Base-by-base conservation (phyloP, 64 coral and sea anemone species). In the Anthopleura sola region DNA sequence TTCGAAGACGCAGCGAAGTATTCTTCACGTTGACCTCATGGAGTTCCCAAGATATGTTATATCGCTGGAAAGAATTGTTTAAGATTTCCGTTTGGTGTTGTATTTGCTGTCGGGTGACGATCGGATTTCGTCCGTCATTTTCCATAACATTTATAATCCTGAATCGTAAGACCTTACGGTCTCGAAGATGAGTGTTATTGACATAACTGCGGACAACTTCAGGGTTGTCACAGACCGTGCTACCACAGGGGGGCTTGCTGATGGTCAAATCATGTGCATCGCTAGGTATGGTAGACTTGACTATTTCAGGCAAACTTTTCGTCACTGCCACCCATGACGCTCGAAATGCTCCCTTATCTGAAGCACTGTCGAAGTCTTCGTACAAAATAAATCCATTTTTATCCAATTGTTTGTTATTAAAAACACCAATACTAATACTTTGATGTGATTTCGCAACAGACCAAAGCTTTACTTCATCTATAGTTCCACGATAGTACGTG, bases 131-230 rank as follows among this genome's bases (percentile, higher is more conserved):
- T 7, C 97, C 97, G 38, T 95, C 90, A 50, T 95, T 86, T 21
- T 90, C 85, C 84, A 94, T 90, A n/a, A 99, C 88, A 62, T 95
- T 95, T 2, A 99, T 76, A 36, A 99, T 80, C 0, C 97, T 93
- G 83, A 92, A 92, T 36, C 87, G 83, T 37, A 99, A 62, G 24
- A 85, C 31, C 57, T 95, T 99, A 48, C 60, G 60, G 3, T 86
- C 84, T 36, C 97, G 93, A 28, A 90, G 74, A 29, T 84, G 62
- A 11, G 56, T 91, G 64, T 99, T 94, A 37, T 88, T 87, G 23
- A 95, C 78, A 58, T 99, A 99, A 85, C 97, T 99, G 20, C 90
- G 87, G 9, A 99, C 85, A 13, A 99, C 93, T 66, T 99, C 97
- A 0, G 93, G 97, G 77, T 99, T 99, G 84, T 99, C 97, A 49